Conservation (phyloP, 2,888 invertebrate species). For the Mythimna vitellina region DNA sequence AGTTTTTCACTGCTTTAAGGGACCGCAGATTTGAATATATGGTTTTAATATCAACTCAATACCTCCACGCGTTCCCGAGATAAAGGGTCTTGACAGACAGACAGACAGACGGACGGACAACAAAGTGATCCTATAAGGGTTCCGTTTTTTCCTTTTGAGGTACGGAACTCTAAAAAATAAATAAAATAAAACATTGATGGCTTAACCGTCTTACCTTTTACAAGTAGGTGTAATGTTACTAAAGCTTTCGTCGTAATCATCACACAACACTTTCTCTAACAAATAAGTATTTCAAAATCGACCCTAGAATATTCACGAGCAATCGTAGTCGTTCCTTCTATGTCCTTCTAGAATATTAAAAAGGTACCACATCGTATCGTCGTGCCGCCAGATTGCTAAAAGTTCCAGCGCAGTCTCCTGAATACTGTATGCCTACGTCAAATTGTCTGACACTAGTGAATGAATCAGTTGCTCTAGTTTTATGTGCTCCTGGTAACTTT, state of each 20-base stretch:
- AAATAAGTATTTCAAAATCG: neutral
- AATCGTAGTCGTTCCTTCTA: neutral
- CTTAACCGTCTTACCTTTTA: no score
- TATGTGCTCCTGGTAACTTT: conserved; percentile 21
- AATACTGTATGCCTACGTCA: conserved; percentile 28
- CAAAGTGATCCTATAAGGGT: no score
- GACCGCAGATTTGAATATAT: no score
- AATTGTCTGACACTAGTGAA: conserved; percentile 21
- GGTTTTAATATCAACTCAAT: no score
- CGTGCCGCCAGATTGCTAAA: neutral
- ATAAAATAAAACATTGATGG: no score
- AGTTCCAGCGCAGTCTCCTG: conserved; percentile 21
- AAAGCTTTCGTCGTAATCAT: neutral
- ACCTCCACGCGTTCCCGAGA: no score
- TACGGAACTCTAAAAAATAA: no score
- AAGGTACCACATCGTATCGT: neutral
- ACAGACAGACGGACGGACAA: no score
- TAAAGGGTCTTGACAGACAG: no score
- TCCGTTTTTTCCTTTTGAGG: no score
- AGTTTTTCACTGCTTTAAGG: no score
- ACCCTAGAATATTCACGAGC: conserved; percentile 15
- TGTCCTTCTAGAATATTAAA: neutral
- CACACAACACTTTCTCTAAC: neutral
- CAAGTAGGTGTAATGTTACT: no score
- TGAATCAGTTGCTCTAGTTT: conserved; percentile 26